These are phyloP conservation scores for Pseudorectes ferrugineus DNA, from an alignment of 2,113 vertebrate species.

Conservation along the genomic window DNA sequence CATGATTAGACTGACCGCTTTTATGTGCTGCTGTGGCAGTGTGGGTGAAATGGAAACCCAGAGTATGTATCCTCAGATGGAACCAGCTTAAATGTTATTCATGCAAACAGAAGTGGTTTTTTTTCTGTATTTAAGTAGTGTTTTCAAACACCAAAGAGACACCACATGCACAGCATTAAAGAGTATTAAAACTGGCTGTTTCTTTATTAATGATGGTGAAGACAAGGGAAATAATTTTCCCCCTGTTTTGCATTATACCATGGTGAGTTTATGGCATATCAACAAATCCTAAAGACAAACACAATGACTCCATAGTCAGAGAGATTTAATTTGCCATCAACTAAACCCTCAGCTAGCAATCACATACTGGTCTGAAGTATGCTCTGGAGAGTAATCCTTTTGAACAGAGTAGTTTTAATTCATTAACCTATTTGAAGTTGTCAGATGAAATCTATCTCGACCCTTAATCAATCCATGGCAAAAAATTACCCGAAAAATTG, in stretches of 20 bases:
- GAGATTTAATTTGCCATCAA: neutral
- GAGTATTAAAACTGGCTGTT: slow-evolving; percentile 84
- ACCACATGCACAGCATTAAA: slow-evolving; percentile 89
- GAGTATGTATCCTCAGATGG: slow-evolving; percentile 91
- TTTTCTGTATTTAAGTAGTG: slow-evolving; percentile 81
- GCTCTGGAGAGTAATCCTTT: neutral
- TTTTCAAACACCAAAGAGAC: slow-evolving; percentile 80
- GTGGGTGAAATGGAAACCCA: slow-evolving; percentile 96
- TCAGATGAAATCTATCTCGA: neutral
- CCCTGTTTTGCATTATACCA: neutral
- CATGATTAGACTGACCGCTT: slow-evolving; percentile 87
- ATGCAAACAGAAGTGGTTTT: slow-evolving; percentile 90
- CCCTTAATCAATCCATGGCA: neutral
- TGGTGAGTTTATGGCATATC: slow-evolving; percentile 13
- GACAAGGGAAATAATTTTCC: neutral
- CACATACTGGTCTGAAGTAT: neutral
- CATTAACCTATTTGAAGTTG: neutral
- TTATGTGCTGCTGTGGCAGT: slow-evolving; percentile 87
- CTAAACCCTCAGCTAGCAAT: slow-evolving; percentile 5
- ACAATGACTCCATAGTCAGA: slow-evolving; percentile 4
- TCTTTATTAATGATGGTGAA: slow-evolving; percentile 66
- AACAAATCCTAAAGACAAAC: slow-evolving; percentile 35
- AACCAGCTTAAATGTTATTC: slow-evolving; percentile 88
- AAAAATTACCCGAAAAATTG: neutral
- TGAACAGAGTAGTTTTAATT: neutral